Evolutionary conservation across 2,113 vertebrate genomes (phyloP).

Genomic region (Poecile atricapillus): DNA sequence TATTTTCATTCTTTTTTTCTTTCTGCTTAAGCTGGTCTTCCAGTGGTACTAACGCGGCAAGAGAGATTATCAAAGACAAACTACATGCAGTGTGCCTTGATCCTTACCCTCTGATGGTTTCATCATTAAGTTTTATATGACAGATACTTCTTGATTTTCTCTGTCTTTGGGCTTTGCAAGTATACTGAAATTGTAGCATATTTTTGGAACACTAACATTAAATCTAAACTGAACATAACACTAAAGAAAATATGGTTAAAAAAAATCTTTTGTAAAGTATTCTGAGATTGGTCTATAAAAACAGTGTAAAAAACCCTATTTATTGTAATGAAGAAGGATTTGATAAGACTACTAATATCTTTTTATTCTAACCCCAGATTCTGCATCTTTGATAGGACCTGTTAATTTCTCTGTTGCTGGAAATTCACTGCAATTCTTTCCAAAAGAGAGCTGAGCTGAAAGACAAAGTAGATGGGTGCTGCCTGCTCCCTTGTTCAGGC

Average conservation of each 20-base stretch:
- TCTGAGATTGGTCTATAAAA: not conserved
- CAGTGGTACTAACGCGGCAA: not conserved
- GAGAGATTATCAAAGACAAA: not conserved
- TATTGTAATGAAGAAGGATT: not conserved
- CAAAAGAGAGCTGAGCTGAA: not conserved
- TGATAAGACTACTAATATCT: not conserved
- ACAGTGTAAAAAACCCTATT: not conserved
- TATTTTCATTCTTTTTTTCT: not conserved
- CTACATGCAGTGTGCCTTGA: not conserved
- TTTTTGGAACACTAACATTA: not conserved
- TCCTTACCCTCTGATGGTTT: not conserved
- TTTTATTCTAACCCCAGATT: not conserved
- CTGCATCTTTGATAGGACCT: not conserved
- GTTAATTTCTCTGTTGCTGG: not conserved
- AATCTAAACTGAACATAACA: not conserved
- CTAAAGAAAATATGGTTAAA: not conserved
- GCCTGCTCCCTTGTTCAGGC: not conserved
- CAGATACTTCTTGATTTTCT: not conserved
- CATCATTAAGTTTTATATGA: not conserved
- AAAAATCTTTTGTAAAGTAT: not conserved
- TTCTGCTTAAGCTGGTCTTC: not conserved
- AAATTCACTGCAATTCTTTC: not conserved
- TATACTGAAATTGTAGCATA: not conserved
- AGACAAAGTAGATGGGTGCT: not conserved
- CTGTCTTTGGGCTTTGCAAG: not conserved